These are phyloP conservation scores for Leontocebus nigricollis DNA, from an alignment of 2,797 vertebrate species.

Conservation along the genomic window DNA sequence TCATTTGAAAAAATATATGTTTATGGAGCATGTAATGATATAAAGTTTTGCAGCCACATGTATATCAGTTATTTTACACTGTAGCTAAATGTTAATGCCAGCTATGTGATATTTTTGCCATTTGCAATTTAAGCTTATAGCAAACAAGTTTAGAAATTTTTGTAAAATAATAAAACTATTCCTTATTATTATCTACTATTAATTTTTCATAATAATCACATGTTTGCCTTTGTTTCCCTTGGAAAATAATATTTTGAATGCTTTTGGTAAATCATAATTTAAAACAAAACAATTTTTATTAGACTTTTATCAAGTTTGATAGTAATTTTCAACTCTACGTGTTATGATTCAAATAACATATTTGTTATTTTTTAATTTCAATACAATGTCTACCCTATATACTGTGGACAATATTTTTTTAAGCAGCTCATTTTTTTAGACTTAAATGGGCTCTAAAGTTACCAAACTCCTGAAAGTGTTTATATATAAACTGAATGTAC, in stretches of 20 bases:
- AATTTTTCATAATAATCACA: not conserved
- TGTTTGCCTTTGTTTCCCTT: conserved; percentile 44
- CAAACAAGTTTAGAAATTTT: not conserved
- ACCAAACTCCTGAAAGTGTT: not conserved
- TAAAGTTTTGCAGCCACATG: conserved; percentile 73
- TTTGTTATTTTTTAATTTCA: not conserved
- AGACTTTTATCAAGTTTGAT: conserved; percentile 25
- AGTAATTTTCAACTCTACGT: not conserved
- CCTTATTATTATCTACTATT: conserved; percentile 21
- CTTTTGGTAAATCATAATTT: conserved; percentile 5
- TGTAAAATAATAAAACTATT: conserved; percentile 40
- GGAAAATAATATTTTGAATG: not conserved
- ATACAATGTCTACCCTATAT: not conserved
- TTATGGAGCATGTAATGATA: not conserved
- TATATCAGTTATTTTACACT: conserved; percentile 56
- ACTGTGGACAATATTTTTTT: not conserved
- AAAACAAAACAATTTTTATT: conserved; percentile 26
- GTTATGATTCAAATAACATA: not conserved
- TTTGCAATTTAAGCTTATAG: conserved; percentile 46
- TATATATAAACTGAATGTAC: not conserved
- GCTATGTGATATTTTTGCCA: conserved; percentile 45
- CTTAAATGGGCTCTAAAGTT: not conserved
- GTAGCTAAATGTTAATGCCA: conserved; percentile 52
- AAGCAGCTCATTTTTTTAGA: not conserved
- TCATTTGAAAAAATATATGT: conserved; percentile 50